Conservation (phyloP, 2,888 invertebrate genomes). For the Drosophila austrosaltans region DNA sequence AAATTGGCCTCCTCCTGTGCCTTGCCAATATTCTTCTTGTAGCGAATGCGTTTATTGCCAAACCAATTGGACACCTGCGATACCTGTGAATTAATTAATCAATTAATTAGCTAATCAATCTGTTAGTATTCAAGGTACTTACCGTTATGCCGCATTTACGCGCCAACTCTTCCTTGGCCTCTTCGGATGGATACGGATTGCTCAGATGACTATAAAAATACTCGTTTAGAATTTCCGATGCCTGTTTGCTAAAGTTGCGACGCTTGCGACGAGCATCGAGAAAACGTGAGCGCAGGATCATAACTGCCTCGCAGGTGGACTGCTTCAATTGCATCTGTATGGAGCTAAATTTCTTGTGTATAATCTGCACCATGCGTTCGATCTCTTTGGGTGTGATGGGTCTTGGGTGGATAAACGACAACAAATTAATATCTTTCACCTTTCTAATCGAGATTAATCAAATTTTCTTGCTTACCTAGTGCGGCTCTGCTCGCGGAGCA, state of each 20-base stretch:
- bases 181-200: constrained; percentile 99
- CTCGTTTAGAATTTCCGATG: constrained; percentile 99
- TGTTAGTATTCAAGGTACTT: constrained; percentile 60
- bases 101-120: background rate
- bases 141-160: constrained; percentile 99
- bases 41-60: constrained; percentile 99
- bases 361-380: constrained; percentile 99
- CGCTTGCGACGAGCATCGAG: constrained; percentile 94
- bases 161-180: constrained; percentile 99
- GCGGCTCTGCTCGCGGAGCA: constrained; percentile 97
- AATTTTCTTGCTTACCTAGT: constrained; percentile 85
- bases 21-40: constrained; percentile 99
- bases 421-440: background rate
- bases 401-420: constrained; percentile 82
- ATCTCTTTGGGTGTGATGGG: constrained; percentile 99
- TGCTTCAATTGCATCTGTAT: constrained; percentile 99
- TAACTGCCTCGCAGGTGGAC: constrained; percentile 99
- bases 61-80: constrained; percentile 99
- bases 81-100: constrained; percentile 68
- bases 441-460: no score
- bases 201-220: constrained; percentile 99
- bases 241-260: constrained; percentile 99
- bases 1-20: constrained; percentile 99
- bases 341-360: constrained; percentile 98
- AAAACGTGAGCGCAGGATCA: constrained; percentile 93